Percentiles rank a stretch among this genome's conserved stretches.
Conservation (phyloP, 1,140 invertebrate genomes). For the Scylla paramamosain region DNA sequence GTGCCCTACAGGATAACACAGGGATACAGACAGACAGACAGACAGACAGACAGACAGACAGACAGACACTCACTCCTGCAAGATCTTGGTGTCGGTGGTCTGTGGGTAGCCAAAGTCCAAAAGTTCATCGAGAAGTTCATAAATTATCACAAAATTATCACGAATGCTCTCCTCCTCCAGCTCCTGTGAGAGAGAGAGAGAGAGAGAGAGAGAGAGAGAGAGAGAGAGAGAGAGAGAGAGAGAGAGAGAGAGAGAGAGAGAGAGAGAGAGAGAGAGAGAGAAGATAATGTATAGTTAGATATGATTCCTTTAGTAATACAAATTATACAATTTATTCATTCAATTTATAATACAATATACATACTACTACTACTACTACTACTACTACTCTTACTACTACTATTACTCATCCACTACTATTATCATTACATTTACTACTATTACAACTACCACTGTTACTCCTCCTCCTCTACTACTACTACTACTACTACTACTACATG, state of each 20-base stretch:
- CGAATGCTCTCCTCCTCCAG: constrained; percentile 99
- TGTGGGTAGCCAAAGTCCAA: constrained; percentile 99
- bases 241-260: constrained; percentile 84
- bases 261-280: constrained; percentile 86
- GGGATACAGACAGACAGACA: too few species aligned
- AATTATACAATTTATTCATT: too few species aligned
- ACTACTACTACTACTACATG: neutral
- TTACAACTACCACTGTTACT: too few species aligned
- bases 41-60: neutral
- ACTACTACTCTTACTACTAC: too few species aligned
- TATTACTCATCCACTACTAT: too few species aligned
- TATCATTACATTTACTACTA: too few species aligned
- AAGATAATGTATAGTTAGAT: constrained; percentile 39
- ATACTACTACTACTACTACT: too few species aligned
- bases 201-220: neutral
- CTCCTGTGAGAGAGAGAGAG: constrained; percentile 84
- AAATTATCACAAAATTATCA: constrained; percentile 99
- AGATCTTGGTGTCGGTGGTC: constrained; percentile 99
- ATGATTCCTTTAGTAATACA: too few species aligned
- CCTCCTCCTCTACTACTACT: too few species aligned
- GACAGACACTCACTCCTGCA: constrained; percentile 90
- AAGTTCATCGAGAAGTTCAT: constrained; percentile 98
- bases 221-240: constrained; percentile 80
- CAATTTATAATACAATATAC: too few species aligned
- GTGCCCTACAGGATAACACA: too few species aligned